Evolutionary conservation across 2,113 vertebrate genomes (phyloP).

Genomic region (Nothoprocta perdicaria): DNA sequence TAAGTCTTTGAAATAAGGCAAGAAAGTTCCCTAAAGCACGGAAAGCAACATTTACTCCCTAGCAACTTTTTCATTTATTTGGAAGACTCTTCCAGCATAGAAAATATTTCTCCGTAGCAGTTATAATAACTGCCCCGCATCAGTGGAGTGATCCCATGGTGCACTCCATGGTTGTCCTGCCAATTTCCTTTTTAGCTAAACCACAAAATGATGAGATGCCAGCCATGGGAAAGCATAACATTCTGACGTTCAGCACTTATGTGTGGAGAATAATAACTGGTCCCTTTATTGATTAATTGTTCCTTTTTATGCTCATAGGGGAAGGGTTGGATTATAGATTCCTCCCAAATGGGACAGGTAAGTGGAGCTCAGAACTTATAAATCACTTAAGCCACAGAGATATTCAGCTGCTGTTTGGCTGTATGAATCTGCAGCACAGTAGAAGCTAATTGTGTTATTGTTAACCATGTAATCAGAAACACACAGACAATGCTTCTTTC

Average conservation of each 20-base stretch:
- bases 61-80: constrained; percentile 60
- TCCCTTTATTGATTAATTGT: constrained; percentile 49
- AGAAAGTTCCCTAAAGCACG: constrained; percentile 62
- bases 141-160: neutral
- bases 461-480: neutral
- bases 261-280: constrained; percentile 66
- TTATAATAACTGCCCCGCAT: constrained; percentile 36
- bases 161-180: constrained; percentile 12
- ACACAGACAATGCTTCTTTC: neutral
- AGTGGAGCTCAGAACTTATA: constrained; percentile 51
- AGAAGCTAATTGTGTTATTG: neutral
- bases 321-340: constrained; percentile 42
- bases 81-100: constrained; percentile 50
- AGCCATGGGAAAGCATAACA: constrained; percentile 46
- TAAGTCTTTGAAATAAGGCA: constrained; percentile 76
- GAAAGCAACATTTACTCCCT: constrained; percentile 63
- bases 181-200: constrained; percentile 72
- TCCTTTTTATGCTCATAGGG: constrained; percentile 19
- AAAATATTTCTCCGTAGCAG: constrained; percentile 56
- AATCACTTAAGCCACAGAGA: constrained; percentile 13
- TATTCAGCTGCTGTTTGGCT: neutral
- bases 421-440: neutral
- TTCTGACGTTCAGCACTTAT: neutral
- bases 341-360: constrained; percentile 26
- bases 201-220: constrained; percentile 57